These are phyloP conservation scores for Cyprinus carpio DNA, from an alignment of 2,113 vertebrate genomes.

Conservation along the genomic window DNA sequence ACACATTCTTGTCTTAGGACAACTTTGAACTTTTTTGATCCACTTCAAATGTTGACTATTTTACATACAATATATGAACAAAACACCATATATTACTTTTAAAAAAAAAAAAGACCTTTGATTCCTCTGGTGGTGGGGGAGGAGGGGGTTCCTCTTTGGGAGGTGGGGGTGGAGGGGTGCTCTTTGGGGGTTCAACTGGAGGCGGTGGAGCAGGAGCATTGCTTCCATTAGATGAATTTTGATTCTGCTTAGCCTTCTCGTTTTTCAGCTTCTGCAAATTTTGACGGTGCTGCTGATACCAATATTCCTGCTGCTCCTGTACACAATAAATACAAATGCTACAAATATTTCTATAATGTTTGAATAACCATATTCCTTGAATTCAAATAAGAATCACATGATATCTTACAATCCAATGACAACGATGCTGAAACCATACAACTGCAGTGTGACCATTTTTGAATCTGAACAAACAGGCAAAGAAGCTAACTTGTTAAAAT, in stretches of 20 bases:
- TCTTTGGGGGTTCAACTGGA: conserved; percentile 71
- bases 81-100: no score
- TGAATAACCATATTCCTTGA: background rate
- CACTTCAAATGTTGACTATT: no score
- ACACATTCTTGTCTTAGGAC: no score
- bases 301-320: conserved; percentile 93
- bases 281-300: conserved; percentile 94
- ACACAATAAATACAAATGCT: conserved; percentile 38
- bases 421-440: no score
- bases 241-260: conserved; percentile 77
- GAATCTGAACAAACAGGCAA: no score
- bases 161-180: conserved; percentile 79
- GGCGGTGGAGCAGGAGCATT: conserved; percentile 65
- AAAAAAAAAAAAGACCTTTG: conserved; percentile 65
- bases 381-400: background rate
- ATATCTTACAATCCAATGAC: background rate
- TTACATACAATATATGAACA: no score
- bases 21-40: no score
- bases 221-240: conserved; percentile 35
- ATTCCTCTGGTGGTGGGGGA: conserved; percentile 82
- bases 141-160: conserved; percentile 85
- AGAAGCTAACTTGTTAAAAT: background rate
- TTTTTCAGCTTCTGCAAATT: conserved; percentile 83
- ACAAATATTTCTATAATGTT: background rate
- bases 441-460: no score